A percentile compares a stretch with the other conserved stretches of the same genome.
These are phyloP conservation scores for Phrynocephalus forsythii DNA, from an alignment of 2,797 vertebrate genomes.

Conservation along the genomic window DNA sequence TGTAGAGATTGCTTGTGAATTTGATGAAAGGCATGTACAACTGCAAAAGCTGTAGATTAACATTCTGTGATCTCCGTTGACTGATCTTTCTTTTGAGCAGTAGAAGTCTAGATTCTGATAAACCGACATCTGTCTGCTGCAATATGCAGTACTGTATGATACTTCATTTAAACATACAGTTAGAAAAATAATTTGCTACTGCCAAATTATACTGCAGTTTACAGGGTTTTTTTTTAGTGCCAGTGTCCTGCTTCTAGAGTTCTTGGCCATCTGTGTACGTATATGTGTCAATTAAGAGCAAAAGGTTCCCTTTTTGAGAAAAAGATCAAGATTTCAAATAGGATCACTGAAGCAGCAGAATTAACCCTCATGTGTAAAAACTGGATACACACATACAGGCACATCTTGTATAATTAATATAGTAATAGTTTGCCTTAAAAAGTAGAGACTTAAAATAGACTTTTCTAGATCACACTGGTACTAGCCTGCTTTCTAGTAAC, in stretches of 20 bases:
- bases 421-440: slow-evolving; percentile 50
- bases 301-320: slow-evolving; percentile 67
- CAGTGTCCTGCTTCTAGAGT: slow-evolving; percentile 57
- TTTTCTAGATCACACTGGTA: not conserved
- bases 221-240: slow-evolving; percentile 71
- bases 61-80: slow-evolving; percentile 40
- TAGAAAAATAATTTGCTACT: slow-evolving; percentile 65
- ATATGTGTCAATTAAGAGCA: slow-evolving; percentile 69
- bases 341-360: slow-evolving; percentile 58
- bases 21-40: slow-evolving; percentile 76
- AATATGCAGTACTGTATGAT: slow-evolving; percentile 53
- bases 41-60: slow-evolving; percentile 78
- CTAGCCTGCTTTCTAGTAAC: not conserved
- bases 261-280: slow-evolving; percentile 71
- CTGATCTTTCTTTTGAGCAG: slow-evolving; percentile 54
- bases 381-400: slow-evolving; percentile 41
- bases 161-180: slow-evolving; percentile 59
- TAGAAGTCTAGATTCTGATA: slow-evolving; percentile 57
- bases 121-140: slow-evolving; percentile 50
- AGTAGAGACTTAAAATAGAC: slow-evolving; percentile 15
- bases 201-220: slow-evolving; percentile 70
- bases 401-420: slow-evolving; percentile 39
- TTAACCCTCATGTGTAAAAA: slow-evolving; percentile 65
- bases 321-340: slow-evolving; percentile 52
- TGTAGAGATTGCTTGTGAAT: slow-evolving; percentile 79